Conservation (phyloP, 2,888 invertebrate species). For the Drosophila testacea region DNA sequence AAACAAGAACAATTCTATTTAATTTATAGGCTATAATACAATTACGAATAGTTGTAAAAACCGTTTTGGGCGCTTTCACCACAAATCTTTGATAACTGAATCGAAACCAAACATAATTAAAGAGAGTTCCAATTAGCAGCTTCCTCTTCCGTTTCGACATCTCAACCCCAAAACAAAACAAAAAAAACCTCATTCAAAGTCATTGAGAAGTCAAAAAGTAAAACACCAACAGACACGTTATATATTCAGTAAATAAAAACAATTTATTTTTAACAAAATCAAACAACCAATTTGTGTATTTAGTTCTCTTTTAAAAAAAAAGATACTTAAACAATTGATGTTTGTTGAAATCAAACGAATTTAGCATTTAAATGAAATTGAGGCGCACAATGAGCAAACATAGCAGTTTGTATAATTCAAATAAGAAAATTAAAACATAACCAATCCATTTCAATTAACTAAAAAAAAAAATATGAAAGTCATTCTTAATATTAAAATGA, state of each 20-base stretch:
- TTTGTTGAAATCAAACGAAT: conserved; percentile 44
- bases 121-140: conserved; percentile 35
- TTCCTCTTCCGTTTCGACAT: conserved; percentile 1
- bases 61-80: conserved; percentile 53
- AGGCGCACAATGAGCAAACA: conserved; percentile 67
- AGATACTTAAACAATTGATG: conserved; percentile 13
- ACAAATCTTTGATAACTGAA: conserved; percentile 33
- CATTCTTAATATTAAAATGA: conserved; percentile 28
- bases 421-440: conserved; percentile 27
- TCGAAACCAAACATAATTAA: not conserved
- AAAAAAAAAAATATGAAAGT: conserved; percentile 25
- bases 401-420: conserved; percentile 6
- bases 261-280: conserved; percentile 57
- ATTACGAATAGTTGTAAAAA: conserved; percentile 69
- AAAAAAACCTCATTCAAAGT: conserved; percentile 10
- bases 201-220: conserved; percentile 24
- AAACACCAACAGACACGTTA: conserved; percentile 39
- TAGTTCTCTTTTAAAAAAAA: conserved; percentile 17
- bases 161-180: not conserved
- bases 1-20: conserved; percentile 66
- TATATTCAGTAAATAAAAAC: conserved; percentile 54
- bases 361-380: conserved; percentile 67
- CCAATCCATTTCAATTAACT: conserved; percentile 33
- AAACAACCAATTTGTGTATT: conserved; percentile 37
- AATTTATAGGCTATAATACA: conserved; percentile 64